A percentile compares a stretch with the other conserved stretches of the same genome.
phyloP scores from a whole-genome alignment of 2,113 vertebrate genomes.

The Saguinus midas region DNA sequence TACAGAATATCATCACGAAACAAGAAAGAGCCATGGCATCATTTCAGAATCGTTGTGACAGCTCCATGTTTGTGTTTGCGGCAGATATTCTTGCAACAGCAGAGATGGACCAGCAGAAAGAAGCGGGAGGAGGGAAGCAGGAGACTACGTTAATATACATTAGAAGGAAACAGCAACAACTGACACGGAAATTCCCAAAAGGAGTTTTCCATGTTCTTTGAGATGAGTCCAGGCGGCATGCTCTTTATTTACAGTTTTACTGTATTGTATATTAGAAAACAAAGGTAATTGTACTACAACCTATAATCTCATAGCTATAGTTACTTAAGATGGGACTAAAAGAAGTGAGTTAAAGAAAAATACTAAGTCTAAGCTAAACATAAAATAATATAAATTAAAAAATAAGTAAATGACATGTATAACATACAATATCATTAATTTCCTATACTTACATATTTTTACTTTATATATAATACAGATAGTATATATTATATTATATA shows the following conservation, averaged over 20 bases:
- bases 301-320: background rate
- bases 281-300: background rate
- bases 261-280: background rate
- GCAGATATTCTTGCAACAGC: background rate
- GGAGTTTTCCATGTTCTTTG: background rate
- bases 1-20: background rate
- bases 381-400: background rate
- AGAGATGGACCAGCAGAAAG: background rate
- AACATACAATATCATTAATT: background rate
- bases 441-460: background rate
- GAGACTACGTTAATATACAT: background rate
- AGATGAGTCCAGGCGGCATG: background rate
- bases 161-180: background rate
- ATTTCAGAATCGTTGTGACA: background rate
- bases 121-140: accelerated
- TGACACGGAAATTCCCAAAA: background rate
- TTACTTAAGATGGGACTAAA: background rate
- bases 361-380: background rate
- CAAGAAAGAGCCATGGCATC: background rate
- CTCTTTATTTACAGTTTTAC: background rate
- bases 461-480: background rate
- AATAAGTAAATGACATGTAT: background rate
- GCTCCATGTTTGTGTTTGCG: background rate
- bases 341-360: slow-evolving; percentile 18
- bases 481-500: background rate